These are phyloP conservation scores for Chesias legatella DNA, from an alignment of 2,888 invertebrate genomes.

Conservation along the genomic window DNA sequence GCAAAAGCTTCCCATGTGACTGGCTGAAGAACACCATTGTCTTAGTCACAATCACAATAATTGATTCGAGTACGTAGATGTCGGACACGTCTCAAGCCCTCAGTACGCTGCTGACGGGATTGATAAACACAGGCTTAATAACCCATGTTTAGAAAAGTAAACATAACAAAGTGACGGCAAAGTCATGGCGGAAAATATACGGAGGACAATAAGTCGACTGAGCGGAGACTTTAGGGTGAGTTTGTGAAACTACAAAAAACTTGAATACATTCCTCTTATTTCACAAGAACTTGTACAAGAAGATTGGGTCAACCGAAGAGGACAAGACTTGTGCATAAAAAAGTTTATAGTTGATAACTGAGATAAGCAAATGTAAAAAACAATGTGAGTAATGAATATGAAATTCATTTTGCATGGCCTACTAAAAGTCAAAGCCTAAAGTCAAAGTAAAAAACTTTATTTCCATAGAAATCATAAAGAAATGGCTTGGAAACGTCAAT, in stretches of 20 bases:
- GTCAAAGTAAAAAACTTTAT: too few species aligned
- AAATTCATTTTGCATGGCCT: too few species aligned
- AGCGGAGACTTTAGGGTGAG: constrained; percentile 8
- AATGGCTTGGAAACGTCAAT: too few species aligned
- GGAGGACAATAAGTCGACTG: constrained; percentile 6
- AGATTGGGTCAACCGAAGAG: too few species aligned
- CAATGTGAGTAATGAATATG: too few species aligned
- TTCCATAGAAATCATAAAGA: too few species aligned
- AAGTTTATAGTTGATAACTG: too few species aligned
- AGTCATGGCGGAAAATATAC: constrained; percentile 24
- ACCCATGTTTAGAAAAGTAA: constrained; percentile 20
- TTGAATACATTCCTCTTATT: too few species aligned
- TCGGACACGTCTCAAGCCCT: constrained; percentile 43
- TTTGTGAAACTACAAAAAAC: background rate
- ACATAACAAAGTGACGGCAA: constrained; percentile 1
- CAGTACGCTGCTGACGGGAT: constrained; percentile 37
- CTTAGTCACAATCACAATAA: constrained; percentile 31
- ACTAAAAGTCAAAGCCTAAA: too few species aligned
- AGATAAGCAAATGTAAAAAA: too few species aligned
- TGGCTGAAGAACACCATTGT: constrained; percentile 30
- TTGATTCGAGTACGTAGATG: constrained; percentile 38
- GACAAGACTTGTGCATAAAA: too few species aligned
- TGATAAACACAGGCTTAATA: constrained; percentile 34
- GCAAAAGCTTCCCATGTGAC: constrained; percentile 35
- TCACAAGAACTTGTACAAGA: too few species aligned